Conservation (phyloP, 2,888 invertebrate genomes). For the Toxonevra muliebris region DNA sequence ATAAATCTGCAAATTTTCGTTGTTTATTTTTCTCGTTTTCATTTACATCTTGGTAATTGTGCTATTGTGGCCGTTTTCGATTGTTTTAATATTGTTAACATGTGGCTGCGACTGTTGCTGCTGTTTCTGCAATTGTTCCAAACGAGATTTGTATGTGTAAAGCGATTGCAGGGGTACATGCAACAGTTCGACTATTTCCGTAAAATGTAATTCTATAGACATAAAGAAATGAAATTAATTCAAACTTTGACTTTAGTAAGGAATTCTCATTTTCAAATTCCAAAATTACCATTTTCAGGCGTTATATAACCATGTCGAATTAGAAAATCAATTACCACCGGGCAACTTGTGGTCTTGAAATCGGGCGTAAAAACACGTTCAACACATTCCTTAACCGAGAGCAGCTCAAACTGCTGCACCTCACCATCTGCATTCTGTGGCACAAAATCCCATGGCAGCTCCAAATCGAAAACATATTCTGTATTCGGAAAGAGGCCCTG, state of each 20-base stretch:
- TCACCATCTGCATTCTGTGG: conserved; percentile 96
- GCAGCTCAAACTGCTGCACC: conserved; percentile 88
- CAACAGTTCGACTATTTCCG: conserved; percentile 84
- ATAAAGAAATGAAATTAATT: neutral
- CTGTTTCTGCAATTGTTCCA: conserved; percentile 49
- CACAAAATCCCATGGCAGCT: conserved; percentile 87
- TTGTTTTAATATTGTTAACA: conserved; percentile 41
- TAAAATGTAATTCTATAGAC: conserved; percentile 82
- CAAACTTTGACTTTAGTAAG: no score
- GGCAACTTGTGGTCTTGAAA: conserved; percentile 94
- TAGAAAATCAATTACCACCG: conserved; percentile 90
- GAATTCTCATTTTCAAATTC: no score
- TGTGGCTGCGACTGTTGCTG: conserved; percentile 38
- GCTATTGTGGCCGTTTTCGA: conserved; percentile 55
- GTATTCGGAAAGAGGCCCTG: conserved; percentile 93
- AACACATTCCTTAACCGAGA: conserved; percentile 83
- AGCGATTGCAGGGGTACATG: conserved; percentile 88
- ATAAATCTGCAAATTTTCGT: conserved; percentile 33
- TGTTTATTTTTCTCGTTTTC: conserved; percentile 53
- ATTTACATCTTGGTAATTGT: conserved; percentile 21
- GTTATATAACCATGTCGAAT: conserved; percentile 90
- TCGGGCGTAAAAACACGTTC: conserved; percentile 83
- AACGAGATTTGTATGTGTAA: conserved; percentile 69
- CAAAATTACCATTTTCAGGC: conserved; percentile 85
- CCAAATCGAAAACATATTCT: conserved; percentile 92